Evolutionary conservation across 2,888 invertebrate genomes (phyloP), one percentile per base, ranked within the genome.

Genomic region (Caenorhabditis sinica): DNA sequence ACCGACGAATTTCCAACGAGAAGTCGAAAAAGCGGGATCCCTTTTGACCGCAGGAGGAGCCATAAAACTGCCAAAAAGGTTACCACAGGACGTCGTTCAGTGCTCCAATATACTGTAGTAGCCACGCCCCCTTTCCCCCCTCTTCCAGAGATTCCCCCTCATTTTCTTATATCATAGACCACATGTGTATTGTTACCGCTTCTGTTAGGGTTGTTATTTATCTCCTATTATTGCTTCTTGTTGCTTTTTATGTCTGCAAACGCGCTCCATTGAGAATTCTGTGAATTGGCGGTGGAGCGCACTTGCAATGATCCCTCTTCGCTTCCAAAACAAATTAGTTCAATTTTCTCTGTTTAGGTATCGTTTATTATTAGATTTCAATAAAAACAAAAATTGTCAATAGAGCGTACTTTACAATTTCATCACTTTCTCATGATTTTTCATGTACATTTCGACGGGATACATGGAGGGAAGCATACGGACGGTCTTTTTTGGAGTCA

Each of bases 41-140:
- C n/a, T 25, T 1, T 13, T 53, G 23, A 6, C 9, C 3, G 15
- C 23, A 17, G 49, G 49, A 49, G n/a, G 8, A 51, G 51, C 1
- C n/a, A 43, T 66, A 25, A 77, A 77, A 30, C 28, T 69, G 69
- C 77, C 53, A 36, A 40, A 56, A 25, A 9, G 20, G 15, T 36
- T 58, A 33, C 61, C 83, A 11, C 79, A 74, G 45, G 74, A 79
- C n/a, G 58, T 79, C n/a, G 83, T 83, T 20, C 79, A 79, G 33
- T 83, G 83, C 58, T 83, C 83, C 2, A 83, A 79, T 58, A 83
- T 83, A 11, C 69, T 83, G 25, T 83, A 66, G 71, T n/a, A n/a
- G n/a, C n/a, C n/a, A n/a, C n/a, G n/a, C 51, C 49, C 15, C 49
- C 15, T 28, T 74, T 51, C 9, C 30, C 15, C 15, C 6, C 15